These are phyloP conservation scores for Corythornis vintsioides DNA, from an alignment of 2,113 vertebrate genomes.

Conservation along the genomic window DNA sequence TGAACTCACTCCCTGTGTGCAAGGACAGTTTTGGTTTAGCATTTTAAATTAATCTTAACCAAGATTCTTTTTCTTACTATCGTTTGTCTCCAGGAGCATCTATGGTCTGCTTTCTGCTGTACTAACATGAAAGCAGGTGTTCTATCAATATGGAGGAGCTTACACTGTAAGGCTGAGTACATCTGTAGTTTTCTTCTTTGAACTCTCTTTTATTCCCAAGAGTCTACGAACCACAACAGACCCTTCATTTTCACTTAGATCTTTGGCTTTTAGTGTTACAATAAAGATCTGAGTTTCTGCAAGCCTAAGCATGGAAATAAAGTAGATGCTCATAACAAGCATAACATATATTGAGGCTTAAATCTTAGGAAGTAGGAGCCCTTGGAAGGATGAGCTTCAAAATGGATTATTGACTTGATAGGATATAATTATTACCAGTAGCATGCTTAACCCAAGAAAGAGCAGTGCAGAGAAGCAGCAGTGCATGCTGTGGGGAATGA, in stretches of 20 bases:
- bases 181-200: not conserved
- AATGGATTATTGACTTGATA: not conserved
- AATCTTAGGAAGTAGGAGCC: not conserved
- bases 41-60: conserved; percentile 7
- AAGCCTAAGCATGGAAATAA: not conserved
- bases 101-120: not conserved
- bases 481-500: not conserved
- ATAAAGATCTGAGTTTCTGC: not conserved
- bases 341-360: not conserved
- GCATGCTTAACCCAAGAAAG: not conserved
- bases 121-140: not conserved
- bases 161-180: not conserved
- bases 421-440: not conserved
- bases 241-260: not conserved
- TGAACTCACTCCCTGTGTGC: rapidly evolving
- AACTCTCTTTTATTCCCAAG: not conserved
- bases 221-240: not conserved
- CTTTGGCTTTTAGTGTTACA: not conserved
- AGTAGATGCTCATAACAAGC: not conserved
- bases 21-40: not conserved
- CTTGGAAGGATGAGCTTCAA: not conserved
- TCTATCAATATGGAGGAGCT: rapidly evolving
- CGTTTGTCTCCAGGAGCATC: not conserved
- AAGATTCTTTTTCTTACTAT: not conserved
- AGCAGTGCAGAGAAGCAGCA: not conserved